Evolutionary conservation across 2,113 vertebrate species (phyloP), one percentile per base, ranked within the genome.

Genomic region (Motacilla alba): DNA sequence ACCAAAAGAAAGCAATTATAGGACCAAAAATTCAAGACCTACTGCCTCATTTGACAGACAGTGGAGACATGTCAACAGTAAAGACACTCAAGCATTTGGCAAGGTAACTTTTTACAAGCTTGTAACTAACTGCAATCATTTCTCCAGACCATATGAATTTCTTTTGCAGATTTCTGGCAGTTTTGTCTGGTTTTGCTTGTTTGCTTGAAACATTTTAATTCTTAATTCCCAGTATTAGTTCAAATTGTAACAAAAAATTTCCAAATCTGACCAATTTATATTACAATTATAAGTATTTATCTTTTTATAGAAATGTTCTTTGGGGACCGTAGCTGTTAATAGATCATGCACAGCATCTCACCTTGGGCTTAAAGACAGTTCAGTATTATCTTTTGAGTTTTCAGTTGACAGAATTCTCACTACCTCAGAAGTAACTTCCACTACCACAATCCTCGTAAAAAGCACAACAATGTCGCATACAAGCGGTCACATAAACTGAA

Each of bases 401-500:
- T 85, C 27, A 90, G 67, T 35, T 74, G 72, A 69, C 62, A 95
- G 37, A 86, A 83, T 35, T 59, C 50, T 94, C 50, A 76, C 85
- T 90, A 58, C 43, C 62, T 87, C 58, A 94, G 82, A 80, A n/a
- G 70, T 18, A 58, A 50, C 17, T 89, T 94, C 75, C 76, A 74
- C 92, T 94, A 88, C 35, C 30, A 88, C 67, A 91, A 13, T 80
- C 50, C 47, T 81, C 47, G 56, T 43, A 58, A 83, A 95, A 79
- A 89, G 27, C 72, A 87, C 63, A 67, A 83, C 89, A 80, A 17
- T 24, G 22, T 85, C 13, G 49, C 84, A 76, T 52, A 93, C 52
- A 91, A 95, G 67, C 33, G 50, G 56, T 85, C 77, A 85, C 50
- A 87, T 85, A 80, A 95, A 91, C 75, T 94, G 84, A 94, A 94